These are phyloP conservation scores for Trichopria drosophilae DNA, from an alignment of 2,888 invertebrate genomes.

Conservation along the genomic window DNA sequence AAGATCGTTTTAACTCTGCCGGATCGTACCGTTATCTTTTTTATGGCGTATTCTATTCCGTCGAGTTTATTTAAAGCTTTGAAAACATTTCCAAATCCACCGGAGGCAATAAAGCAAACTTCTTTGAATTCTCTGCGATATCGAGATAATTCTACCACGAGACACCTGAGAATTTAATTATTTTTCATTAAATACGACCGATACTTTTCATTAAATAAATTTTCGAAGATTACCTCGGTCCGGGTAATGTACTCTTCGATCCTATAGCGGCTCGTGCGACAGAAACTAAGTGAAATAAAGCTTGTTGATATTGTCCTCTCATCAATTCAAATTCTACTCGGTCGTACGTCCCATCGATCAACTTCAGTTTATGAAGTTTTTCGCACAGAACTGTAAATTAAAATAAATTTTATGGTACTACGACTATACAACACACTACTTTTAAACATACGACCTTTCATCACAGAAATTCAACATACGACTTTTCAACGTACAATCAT, in stretches of 20 bases:
- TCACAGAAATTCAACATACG: too few relatives aligned
- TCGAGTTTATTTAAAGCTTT: conserved; percentile 76
- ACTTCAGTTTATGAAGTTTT: conserved; percentile 68
- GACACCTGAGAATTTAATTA: conserved; percentile 30
- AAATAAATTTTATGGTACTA: too few relatives aligned
- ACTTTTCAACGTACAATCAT: too few relatives aligned
- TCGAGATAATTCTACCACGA: conserved; percentile 63
- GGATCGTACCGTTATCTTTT: conserved; percentile 72
- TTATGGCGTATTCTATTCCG: conserved; percentile 77
- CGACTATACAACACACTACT: too few relatives aligned
- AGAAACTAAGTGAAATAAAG: conserved; percentile 67
- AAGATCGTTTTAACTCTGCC: conserved; percentile 67
- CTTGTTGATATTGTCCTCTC: conserved; percentile 70
- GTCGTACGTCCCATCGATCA: conserved; percentile 72
- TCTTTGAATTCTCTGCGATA: conserved; percentile 74
- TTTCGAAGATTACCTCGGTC: conserved; percentile 41
- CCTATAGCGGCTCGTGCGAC: conserved; percentile 61
- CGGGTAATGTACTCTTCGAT: conserved; percentile 38
- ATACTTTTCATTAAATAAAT: background rate
- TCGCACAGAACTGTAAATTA: conserved; percentile 64
- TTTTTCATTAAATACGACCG: background rate
- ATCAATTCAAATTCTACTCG: conserved; percentile 73
- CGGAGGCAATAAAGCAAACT: conserved; percentile 69
- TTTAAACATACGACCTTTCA: too few relatives aligned
- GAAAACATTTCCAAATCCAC: conserved; percentile 78